These are phyloP conservation scores for Chloroceryle aenea DNA, from an alignment of 2,113 vertebrate genomes.

Conservation along the genomic window DNA sequence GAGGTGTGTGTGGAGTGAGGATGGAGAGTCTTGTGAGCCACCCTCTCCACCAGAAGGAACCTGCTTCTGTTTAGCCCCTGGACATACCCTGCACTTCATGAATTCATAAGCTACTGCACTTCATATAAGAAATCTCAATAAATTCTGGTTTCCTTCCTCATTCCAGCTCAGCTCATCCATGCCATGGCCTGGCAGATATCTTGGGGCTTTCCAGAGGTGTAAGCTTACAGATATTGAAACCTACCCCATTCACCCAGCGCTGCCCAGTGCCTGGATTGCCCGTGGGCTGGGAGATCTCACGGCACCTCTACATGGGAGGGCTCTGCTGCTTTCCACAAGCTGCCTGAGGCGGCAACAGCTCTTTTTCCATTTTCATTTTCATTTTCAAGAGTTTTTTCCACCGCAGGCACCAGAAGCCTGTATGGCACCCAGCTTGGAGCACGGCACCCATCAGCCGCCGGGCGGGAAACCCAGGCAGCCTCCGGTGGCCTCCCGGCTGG, in stretches of 20 bases:
- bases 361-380: conserved; percentile 25
- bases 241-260: fast-evolving
- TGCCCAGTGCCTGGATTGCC: background rate
- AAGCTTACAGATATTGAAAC: fast-evolving
- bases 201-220: background rate
- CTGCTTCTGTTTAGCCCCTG: background rate
- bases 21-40: fast-evolving
- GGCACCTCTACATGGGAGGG: background rate
- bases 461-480: fast-evolving
- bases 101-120: background rate
- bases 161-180: background rate
- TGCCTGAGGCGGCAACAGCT: fast-evolving
- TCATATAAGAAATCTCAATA: background rate
- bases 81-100: background rate
- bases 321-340: background rate
- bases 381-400: background rate
- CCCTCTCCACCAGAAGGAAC: background rate
- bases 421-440: fast-evolving
- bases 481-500: fast-evolving
- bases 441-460: fast-evolving
- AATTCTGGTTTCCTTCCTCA: background rate
- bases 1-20: too few relatives aligned
- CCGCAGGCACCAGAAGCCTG: background rate
- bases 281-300: fast-evolving
- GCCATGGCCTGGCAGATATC: fast-evolving